Evolutionary conservation across 2,113 vertebrate genomes (phyloP), one percentile per base, ranked within the genome.

Genomic region (Herpailurus yagouaroundi): DNA sequence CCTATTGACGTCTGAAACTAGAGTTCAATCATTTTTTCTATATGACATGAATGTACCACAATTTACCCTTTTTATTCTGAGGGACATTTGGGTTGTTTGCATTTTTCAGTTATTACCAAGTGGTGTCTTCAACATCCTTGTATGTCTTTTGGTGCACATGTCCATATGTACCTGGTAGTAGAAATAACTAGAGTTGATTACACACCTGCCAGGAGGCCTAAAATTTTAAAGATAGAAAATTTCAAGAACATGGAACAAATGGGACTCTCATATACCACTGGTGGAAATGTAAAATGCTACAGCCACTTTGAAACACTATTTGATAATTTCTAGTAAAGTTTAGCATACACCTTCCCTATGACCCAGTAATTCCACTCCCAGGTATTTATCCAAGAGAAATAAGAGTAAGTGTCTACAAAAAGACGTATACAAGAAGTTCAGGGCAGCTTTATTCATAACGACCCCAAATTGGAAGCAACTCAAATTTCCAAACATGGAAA

Each of bases 1-100:
- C 48, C 23, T 94, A 48, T 74, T 85, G 50, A 63, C 92, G 5
- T 68, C 91, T 97, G 57, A 92, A 94, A 92, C 76, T 84, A 31
- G 27, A 76, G 18, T 89, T 84, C 21, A 50, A n/a, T 79, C 14
- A 6, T 79, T 95, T 91, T 66, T 83, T 52, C 36, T 55, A 2
- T 13, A 33, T 83, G 36, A n/a, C 36, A 36, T 4, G 38, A 92
- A 76, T 71, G 5, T 31, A 23, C 7, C 38, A 68, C 63, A 73
- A 2, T n/a, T 57, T 66, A 74, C 41, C 77, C 29, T 10, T 80
- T 45, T 60, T 64, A 6, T 94, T 41, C 31, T 84, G n/a, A 69
- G 41, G 48, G 45, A 27, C 16, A 27, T 71, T 41, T 57, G 52
- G 31, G 7, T 79, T 27, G 48, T 89, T 45, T 77, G 29, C 7